These are phyloP conservation scores for Stegastes partitus DNA, from an alignment of 2,113 vertebrate genomes.

Conservation along the genomic window DNA sequence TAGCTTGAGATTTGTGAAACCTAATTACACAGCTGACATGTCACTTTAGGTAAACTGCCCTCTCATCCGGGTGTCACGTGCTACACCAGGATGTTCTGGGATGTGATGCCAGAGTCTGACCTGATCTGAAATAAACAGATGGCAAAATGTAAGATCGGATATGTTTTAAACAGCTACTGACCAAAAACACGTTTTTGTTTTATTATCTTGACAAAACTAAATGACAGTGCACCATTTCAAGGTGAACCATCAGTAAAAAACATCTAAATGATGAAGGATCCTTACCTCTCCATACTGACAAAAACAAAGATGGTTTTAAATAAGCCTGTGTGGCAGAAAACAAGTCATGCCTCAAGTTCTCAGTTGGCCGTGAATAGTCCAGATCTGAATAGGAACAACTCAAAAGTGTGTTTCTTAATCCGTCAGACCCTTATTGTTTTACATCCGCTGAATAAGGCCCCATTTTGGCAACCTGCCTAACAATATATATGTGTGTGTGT, in stretches of 20 bases:
- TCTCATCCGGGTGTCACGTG: conserved; percentile 14
- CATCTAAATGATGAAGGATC: not conserved
- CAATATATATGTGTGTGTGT: conserved; percentile 74
- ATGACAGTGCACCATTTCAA: conserved; percentile 4
- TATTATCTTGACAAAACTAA: not conserved
- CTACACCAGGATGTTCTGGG: conserved; percentile 2
- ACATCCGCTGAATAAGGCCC: conserved; percentile 4
- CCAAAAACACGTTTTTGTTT: not conserved
- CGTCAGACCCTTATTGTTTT: not conserved
- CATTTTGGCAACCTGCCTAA: conserved; percentile 15
- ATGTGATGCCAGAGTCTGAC: not conserved
- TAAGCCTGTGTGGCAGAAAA: conserved; percentile 6
- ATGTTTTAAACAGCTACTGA: no score
- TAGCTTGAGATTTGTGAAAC: not conserved
- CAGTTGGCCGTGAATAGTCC: conserved; percentile 14
- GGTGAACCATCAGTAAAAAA: not conserved
- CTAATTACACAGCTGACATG: conserved; percentile 23
- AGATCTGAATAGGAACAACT: conserved; percentile 24
- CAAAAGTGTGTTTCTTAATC: conserved; percentile 36
- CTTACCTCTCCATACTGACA: conserved; percentile 6
- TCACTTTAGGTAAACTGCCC: conserved; percentile 14
- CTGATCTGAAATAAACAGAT: not conserved
- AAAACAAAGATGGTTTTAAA: conserved; percentile 34
- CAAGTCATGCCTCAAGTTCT: conserved; percentile 34
- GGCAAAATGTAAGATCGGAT: not conserved